These are phyloP conservation scores for Smithornis capensis DNA, from an alignment of 2,113 vertebrate species.

Conservation along the genomic window DNA sequence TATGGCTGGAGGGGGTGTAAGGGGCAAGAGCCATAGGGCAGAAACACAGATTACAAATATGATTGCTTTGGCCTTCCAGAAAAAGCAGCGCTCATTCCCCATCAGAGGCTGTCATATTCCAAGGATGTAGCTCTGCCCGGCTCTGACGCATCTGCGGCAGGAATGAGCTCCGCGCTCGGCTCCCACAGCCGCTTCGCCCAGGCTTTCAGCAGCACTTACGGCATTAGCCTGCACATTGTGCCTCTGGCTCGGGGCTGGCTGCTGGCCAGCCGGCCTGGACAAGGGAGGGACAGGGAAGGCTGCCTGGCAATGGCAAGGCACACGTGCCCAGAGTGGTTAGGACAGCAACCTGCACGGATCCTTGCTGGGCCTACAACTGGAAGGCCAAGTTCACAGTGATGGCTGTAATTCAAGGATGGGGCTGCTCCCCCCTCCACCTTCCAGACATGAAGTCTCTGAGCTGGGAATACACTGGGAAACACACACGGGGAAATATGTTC, in stretches of 20 bases:
- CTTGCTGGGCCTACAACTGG: no score
- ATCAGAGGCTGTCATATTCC: not conserved
- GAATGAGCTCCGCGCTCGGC: not conserved
- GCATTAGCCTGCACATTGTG: not conserved
- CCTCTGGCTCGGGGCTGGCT: not conserved
- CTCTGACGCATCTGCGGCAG: rapidly evolving
- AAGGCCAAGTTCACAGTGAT: not conserved
- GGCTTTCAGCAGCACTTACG: not conserved
- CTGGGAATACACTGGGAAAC: rapidly evolving
- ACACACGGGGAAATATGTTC: not conserved
- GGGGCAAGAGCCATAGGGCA: rapidly evolving
- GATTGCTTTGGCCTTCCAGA: not conserved
- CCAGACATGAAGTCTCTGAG: rapidly evolving
- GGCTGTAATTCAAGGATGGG: rapidly evolving
- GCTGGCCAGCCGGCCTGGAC: not conserved
- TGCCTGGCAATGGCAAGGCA: not conserved
- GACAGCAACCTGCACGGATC: rapidly evolving
- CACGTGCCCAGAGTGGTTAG: rapidly evolving
- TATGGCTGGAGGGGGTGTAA: not conserved
- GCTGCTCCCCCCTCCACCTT: not conserved
- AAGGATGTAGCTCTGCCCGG: rapidly evolving
- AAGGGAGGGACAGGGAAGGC: not conserved
- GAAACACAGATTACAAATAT: not conserved
- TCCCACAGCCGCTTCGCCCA: rapidly evolving
- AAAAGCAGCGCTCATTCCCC: rapidly evolving